Evolutionary conservation across 2,797 vertebrate genomes (phyloP), one percentile per base, ranked within the genome.

Genomic region (Macroramphosus scolopax): DNA sequence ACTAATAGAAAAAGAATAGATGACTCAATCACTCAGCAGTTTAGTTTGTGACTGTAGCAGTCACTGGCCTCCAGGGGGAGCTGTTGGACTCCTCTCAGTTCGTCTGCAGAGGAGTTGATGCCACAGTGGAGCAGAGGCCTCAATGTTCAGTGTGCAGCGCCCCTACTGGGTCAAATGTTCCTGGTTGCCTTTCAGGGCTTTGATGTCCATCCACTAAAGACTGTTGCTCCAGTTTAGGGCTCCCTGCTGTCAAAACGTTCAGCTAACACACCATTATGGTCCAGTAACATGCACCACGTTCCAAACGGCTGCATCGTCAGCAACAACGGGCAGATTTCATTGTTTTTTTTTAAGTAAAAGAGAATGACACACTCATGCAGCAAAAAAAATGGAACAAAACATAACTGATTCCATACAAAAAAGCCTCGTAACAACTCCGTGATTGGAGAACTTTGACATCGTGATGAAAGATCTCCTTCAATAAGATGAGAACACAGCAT

Each of bases 1-100:
- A 68, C 47, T 73, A 60, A 70, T 65, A 68, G 18, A 72, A 79
- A 78, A 81, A 80, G 8, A 63, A 68, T n/a, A 49, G 15, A 61
- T 64, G 63, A 52, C 17, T 26, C 43, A 68, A 51, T 78, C 52
- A 48, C 63, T 74, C 58, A 60, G 57, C 66, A 25, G 67, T 17
- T 32, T 29, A 14, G 26, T 63, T 50, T 22, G 35, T 56, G 25
- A n/a, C n/a, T 47, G 51, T 54, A 58, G 56, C 60, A 57, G 69
- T 67, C 66, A 46, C 48, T 66, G 77, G 77, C 81, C 78, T 81
- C 72, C 47, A 2, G 68, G 58, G 53, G 79, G 77, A 40, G 77
- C 73, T 72, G 72, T 68, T 68, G 41, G 56, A 55, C 29, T 17
- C 59, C 36, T 51, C 63, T 11, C n/a, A 45, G 65, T 37, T 30